Conservation (phyloP, 2,888 invertebrate genomes). For the Dexiosoma caninum region DNA sequence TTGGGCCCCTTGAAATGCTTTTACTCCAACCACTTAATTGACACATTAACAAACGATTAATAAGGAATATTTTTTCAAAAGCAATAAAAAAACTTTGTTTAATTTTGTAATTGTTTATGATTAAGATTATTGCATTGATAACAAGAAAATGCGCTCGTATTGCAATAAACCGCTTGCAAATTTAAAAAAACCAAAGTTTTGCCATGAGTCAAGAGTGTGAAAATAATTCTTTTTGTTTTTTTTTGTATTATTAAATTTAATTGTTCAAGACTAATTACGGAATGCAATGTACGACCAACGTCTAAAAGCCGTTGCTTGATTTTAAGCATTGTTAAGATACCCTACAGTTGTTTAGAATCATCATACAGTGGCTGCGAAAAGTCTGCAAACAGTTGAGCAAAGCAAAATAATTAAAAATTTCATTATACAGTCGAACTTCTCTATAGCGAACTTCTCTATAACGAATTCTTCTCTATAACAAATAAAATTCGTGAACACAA, state of each 20-base stretch:
- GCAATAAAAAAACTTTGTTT: too few species aligned
- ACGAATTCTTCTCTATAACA: too few species aligned
- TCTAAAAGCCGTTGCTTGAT: neutral
- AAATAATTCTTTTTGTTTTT: too few species aligned
- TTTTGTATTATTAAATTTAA: too few species aligned
- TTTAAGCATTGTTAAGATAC: too few species aligned
- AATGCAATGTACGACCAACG: neutral
- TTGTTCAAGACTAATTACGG: neutral
- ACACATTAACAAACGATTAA: neutral
- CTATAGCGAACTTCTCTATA: too few species aligned
- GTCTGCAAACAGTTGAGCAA: neutral
- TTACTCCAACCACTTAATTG: neutral
- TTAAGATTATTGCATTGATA: constrained; percentile 27
- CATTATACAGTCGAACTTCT: too few species aligned
- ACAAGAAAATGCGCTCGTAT: neutral
- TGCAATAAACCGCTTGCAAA: neutral
- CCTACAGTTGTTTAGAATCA: neutral
- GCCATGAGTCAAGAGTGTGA: constrained; percentile 17
- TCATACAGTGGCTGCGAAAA: neutral
- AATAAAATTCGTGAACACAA: too few species aligned
- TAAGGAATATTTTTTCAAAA: too few species aligned
- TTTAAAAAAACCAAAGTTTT: too few species aligned
- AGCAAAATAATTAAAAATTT: too few species aligned
- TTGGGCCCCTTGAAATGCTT: too few species aligned
- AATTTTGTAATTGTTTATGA: constrained; percentile 7